These are phyloP conservation scores for Agelastica alni DNA, from an alignment of 2,888 invertebrate genomes.

Conservation along the genomic window DNA sequence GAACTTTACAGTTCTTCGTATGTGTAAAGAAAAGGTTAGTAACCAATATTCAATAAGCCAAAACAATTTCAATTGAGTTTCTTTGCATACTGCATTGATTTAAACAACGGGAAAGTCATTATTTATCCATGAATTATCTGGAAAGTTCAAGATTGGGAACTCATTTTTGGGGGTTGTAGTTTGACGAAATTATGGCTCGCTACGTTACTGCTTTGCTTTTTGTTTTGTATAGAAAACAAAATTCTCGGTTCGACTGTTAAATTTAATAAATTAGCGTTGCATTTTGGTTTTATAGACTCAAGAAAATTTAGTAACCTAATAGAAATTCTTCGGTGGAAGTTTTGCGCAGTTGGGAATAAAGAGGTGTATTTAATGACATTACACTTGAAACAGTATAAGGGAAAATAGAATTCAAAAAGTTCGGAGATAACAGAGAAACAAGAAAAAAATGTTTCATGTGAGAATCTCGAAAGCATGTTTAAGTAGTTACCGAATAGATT, in stretches of 20 bases:
- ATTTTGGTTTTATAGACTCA: conserved; percentile 2
- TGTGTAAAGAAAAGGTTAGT: no score
- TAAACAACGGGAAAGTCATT: no score
- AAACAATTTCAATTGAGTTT: no score
- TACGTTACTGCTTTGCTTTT: no score
- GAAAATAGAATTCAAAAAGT: conserved; percentile 20
- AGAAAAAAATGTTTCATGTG: conserved; percentile 8
- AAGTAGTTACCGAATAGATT: conserved; percentile 17
- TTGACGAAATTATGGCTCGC: no score
- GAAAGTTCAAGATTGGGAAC: no score
- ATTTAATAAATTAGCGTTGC: conserved; percentile 27
- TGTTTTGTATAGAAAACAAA: no score
- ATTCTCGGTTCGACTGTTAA: conserved; percentile 25
- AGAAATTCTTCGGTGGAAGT: conserved; percentile 16
- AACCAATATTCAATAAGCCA: no score
- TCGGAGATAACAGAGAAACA: conserved; percentile 16
- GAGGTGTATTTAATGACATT: conserved; percentile 20
- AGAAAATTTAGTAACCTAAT: conserved; percentile 19
- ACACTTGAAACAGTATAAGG: conserved; percentile 12
- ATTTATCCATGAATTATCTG: no score
- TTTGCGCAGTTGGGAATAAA: conserved; percentile 15
- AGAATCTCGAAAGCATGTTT: conserved; percentile 14
- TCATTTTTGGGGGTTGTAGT: no score
- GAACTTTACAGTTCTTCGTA: no score
- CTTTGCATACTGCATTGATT: no score